Conservation (phyloP, 2,113 vertebrate species). For the Symphodus melops region DNA sequence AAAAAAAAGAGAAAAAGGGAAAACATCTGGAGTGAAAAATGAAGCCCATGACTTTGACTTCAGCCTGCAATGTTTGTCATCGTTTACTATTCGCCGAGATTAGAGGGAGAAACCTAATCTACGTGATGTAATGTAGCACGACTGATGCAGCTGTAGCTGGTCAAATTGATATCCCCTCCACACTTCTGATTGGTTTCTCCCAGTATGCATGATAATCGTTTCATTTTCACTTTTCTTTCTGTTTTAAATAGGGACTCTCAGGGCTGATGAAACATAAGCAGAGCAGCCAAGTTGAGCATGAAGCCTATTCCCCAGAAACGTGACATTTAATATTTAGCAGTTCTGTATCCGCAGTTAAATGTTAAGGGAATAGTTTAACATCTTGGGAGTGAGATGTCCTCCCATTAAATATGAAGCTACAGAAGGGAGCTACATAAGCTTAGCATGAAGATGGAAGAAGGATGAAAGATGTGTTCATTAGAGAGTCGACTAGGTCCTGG, state of each 20-base stretch:
- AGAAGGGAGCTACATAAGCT: neutral
- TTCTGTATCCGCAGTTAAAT: neutral
- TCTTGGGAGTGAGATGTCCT: neutral
- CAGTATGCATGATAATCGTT: neutral
- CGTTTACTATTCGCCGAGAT: neutral
- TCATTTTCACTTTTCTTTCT: neutral
- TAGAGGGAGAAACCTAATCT: neutral
- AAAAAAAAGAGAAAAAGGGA: neutral
- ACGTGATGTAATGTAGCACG: neutral
- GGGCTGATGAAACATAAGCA: neutral
- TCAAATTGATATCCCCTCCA: neutral
- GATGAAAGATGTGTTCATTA: neutral
- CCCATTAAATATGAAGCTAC: neutral
- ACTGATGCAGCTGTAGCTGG: neutral
- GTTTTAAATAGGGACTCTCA: neutral
- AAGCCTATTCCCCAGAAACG: neutral
- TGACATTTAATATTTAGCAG: neutral
- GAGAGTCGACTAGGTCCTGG: neutral
- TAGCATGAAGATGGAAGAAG: neutral
- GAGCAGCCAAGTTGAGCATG: neutral
- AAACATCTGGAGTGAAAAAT: neutral
- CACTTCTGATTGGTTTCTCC: neutral
- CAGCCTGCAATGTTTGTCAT: neutral
- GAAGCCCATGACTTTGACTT: neutral
- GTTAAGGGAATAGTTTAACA: neutral